Conservation (phyloP, 2,888 invertebrate genomes). For the Epinotia brunnichana region DNA sequence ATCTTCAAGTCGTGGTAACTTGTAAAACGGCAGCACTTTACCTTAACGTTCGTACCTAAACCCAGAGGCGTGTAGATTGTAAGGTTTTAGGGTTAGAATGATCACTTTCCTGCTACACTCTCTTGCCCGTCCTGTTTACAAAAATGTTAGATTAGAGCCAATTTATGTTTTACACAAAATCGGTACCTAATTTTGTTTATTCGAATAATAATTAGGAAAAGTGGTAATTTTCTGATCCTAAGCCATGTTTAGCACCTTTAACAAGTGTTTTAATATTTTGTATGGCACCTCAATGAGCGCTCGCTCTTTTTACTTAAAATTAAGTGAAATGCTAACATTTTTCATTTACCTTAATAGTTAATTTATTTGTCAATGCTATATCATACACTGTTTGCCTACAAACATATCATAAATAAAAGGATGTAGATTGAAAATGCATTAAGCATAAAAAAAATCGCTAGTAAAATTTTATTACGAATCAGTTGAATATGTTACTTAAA, state of each 20-base stretch:
- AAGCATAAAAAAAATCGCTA: background rate
- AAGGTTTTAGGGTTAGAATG: background rate
- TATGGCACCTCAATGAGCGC: background rate
- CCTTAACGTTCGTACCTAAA: background rate
- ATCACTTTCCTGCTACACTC: background rate
- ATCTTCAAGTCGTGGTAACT: background rate
- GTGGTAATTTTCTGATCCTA: background rate
- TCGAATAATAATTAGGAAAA: background rate
- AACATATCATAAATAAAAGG: background rate
- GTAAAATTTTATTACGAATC: background rate
- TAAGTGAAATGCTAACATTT: background rate
- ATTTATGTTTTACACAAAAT: background rate
- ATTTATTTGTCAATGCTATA: background rate
- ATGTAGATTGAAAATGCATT: background rate
- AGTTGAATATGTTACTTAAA: background rate
- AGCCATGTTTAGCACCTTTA: background rate
- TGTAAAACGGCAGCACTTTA: background rate
- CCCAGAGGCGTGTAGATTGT: background rate
- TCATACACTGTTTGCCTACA: background rate
- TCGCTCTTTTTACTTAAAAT: background rate
- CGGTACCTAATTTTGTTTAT: background rate
- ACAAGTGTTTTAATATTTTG: background rate
- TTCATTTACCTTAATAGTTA: background rate
- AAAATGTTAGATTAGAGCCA: background rate
- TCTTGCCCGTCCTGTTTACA: slow-evolving; percentile 15